These are phyloP conservation scores for Sipha flava DNA, from an alignment of 1,140 invertebrate species.

Conservation along the genomic window DNA sequence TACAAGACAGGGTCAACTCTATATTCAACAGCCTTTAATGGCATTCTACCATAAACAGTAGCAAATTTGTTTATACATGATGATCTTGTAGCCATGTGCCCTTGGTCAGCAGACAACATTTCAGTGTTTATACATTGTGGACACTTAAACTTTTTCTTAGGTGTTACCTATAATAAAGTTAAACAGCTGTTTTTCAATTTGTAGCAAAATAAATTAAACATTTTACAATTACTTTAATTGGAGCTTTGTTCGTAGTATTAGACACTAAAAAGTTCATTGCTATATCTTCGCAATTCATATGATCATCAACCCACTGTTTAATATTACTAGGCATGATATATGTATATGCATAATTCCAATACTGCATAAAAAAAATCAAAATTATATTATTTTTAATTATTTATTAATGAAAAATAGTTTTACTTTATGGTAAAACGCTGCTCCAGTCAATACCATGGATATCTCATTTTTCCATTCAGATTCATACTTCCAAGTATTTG, in stretches of 20 bases:
- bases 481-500: conserved; percentile 77
- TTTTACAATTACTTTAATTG: conserved; percentile 65
- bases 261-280: conserved; percentile 90
- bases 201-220: neutral
- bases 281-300: conserved; percentile 93
- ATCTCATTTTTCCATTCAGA: conserved; percentile 92
- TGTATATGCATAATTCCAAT: conserved; percentile 85
- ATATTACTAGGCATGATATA: conserved; percentile 69
- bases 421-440: conserved; percentile 87
- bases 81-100: conserved; percentile 87
- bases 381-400: neutral
- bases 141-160: conserved; percentile 96
- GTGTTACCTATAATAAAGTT: conserved; percentile 60
- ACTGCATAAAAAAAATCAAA: conserved; percentile 43
- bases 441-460: conserved; percentile 85
- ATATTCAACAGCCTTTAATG: conserved; percentile 81
- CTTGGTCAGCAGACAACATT: conserved; percentile 85
- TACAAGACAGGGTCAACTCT: conserved; percentile 90
- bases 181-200: neutral
- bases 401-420: conserved; percentile 16
- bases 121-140: conserved; percentile 88
- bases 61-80: conserved; percentile 85
- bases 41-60: conserved; percentile 76
- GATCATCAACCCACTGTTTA: conserved; percentile 74
- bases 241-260: conserved; percentile 83